Base-by-base conservation (phyloP, 2,797 vertebrate genomes). In the Melanotaenia nigrans region DNA sequence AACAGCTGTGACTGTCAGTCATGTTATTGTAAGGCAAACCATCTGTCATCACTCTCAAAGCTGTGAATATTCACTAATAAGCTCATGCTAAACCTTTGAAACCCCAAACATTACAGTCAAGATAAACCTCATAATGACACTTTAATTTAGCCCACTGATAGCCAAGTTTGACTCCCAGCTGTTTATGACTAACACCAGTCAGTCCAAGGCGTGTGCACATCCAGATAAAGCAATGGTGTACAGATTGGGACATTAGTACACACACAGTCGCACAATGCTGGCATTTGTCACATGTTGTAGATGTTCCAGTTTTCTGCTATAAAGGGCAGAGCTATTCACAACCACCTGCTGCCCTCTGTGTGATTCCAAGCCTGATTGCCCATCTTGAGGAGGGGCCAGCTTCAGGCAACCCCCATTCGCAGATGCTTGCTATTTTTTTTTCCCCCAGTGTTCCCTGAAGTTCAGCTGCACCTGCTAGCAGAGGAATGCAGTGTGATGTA, bases 401-500 rank as follows among this genome's bases (percentile, higher is more conserved):
- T 28, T 49, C 18, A 68, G 24, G 49, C 45, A 16, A 18, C n/a
- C 25, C 30, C 49, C 24, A 69, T 32, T 32, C 64, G 45, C 61
- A 72, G 14, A 49, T 28, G 61, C 57, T 53, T 32, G 2, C 66
- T 28, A 28, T 67, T 1, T 4, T 68, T 83, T 75, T 75, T 58
- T 65, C 55, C 75, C 70, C 45, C 73, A 70, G 67, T 75, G 20
- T 70, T 47, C 71, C 69, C 56, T 58, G 69, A 75, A 64, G 71
- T 63, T 2, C 3, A 30, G 62, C 63, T 73, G 82, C 89, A 90
- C 83, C 89, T 89, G 87, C 78, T 85, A 20, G 32, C 3, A 20
- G 12, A 80, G 80, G 87, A 88, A 88, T 84, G 79, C 8, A 2
- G 55, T 70, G 78, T 88, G 87, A 89, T 85, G 82, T 86, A 87